A percentile compares a stretch with the other conserved stretches of the same genome.
phyloP scores from a whole-genome alignment of 2,888 invertebrate genomes.

The Microctonus brassicae region DNA sequence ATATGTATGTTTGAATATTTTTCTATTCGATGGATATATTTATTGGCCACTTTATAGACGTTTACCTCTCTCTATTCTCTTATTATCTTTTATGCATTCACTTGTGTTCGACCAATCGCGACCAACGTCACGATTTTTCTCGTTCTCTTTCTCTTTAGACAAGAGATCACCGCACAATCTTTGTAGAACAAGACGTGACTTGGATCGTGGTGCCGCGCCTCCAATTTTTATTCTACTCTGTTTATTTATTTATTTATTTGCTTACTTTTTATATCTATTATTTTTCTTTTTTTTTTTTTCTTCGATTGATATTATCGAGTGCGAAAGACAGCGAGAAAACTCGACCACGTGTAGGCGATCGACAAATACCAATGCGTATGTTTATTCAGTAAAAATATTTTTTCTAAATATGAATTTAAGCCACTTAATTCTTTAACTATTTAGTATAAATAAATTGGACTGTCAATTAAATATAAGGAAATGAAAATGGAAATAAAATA shows the following conservation, averaged over 20 bases:
- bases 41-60: conserved; percentile 21
- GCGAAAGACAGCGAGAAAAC: background rate
- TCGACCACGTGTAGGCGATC: conserved; percentile 22
- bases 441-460: background rate
- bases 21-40: conserved; percentile 25
- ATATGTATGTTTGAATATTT: background rate
- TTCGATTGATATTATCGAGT: conserved; percentile 12
- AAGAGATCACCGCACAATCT: conserved; percentile 22
- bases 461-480: background rate
- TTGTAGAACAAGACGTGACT: conserved; percentile 34
- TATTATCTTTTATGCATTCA: conserved; percentile 17
- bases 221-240: background rate
- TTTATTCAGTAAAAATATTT: no score
- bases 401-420: no score
- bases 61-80: conserved; percentile 8
- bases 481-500: no score
- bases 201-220: conserved; percentile 31
- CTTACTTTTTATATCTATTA: background rate
- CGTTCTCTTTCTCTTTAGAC: background rate
- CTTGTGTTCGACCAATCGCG: conserved; percentile 19
- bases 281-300: conserved; percentile 1
- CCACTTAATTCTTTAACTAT: background rate
- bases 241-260: background rate
- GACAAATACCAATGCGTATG: background rate
- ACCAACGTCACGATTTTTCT: conserved; percentile 22